Evolutionary conservation across 1,140 invertebrate species (phyloP).

Genomic region (Drosophila miranda): DNA sequence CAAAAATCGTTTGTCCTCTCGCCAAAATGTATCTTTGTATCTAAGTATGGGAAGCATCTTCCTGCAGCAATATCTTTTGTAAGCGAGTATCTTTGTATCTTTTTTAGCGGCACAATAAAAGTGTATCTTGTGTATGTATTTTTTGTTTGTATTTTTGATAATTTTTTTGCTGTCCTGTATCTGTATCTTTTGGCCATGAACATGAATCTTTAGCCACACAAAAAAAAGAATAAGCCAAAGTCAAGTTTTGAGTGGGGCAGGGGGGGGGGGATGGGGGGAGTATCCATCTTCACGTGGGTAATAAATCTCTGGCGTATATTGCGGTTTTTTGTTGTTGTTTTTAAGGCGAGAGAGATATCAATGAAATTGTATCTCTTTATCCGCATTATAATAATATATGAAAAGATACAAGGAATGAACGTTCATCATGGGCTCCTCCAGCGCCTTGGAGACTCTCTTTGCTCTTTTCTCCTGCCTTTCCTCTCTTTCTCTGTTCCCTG

Average conservation of each 20-base stretch:
- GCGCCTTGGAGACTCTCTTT: neutral
- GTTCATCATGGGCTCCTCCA: slow-evolving; percentile 17
- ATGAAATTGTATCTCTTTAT: slow-evolving; percentile 82
- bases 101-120: slow-evolving; percentile 60
- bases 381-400: slow-evolving; percentile 82
- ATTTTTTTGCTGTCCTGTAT: slow-evolving; percentile 12
- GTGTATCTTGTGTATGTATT: slow-evolving; percentile 10
- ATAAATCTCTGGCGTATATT: slow-evolving; percentile 80
- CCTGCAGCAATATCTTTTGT: slow-evolving; percentile 37
- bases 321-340: slow-evolving; percentile 56
- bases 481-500: neutral
- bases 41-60: slow-evolving; percentile 19
- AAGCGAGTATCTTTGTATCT: slow-evolving; percentile 41
- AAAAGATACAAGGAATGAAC: slow-evolving; percentile 42
- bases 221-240: slow-evolving; percentile 23
- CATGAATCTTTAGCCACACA: slow-evolving; percentile 68
- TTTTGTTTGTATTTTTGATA: too few relatives aligned
- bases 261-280: neutral
- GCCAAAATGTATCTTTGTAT: slow-evolving; percentile 16
- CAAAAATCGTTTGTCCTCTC: slow-evolving; percentile 68
- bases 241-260: slow-evolving; percentile 6
- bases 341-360: slow-evolving; percentile 68
- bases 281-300: slow-evolving; percentile 66
- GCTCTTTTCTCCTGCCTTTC: neutral
- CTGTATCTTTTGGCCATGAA: slow-evolving; percentile 64